A percentile compares a stretch with the other conserved stretches of the same genome.
Conservation (phyloP, 23 tunicate species). For the Oikopleura dioica region DNA sequence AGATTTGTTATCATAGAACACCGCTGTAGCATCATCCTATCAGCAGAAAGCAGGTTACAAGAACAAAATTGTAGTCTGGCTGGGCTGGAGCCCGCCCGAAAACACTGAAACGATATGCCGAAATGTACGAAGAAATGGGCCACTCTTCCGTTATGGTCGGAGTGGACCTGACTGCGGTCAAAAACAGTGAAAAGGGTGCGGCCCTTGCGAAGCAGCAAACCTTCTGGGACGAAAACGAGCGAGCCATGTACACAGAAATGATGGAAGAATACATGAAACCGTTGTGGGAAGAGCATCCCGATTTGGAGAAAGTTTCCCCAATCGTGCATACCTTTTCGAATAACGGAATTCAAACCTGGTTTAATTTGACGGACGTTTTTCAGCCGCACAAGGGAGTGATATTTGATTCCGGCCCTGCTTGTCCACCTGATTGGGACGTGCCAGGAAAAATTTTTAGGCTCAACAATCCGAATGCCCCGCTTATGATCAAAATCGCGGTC, state of each 20-base stretch:
- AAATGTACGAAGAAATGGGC: not conserved
- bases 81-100: not conserved
- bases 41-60: too few species aligned
- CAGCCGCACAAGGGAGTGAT: not conserved
- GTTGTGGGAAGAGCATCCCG: not conserved
- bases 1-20: too few species aligned
- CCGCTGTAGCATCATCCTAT: too few species aligned
- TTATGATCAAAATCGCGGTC: not conserved
- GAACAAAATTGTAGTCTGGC: too few species aligned
- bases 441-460: slow-evolving; percentile 7
- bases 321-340: slow-evolving; percentile 6
- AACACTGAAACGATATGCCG: not conserved
- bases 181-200: not conserved
- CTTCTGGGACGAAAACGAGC: not conserved
- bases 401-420: slow-evolving; percentile 5
- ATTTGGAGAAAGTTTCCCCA: not conserved
- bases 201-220: not conserved
- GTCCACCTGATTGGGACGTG: not conserved
- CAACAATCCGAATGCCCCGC: not conserved
- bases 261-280: not conserved
- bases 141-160: not conserved
- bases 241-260: not conserved
- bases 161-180: not conserved
- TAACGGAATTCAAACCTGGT: slow-evolving; percentile 14
- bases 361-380: not conserved